A percentile compares a stretch with the other conserved stretches of the same genome.
These are phyloP conservation scores for Ispidina picta DNA, from an alignment of 2,797 vertebrate genomes.

Conservation along the genomic window DNA sequence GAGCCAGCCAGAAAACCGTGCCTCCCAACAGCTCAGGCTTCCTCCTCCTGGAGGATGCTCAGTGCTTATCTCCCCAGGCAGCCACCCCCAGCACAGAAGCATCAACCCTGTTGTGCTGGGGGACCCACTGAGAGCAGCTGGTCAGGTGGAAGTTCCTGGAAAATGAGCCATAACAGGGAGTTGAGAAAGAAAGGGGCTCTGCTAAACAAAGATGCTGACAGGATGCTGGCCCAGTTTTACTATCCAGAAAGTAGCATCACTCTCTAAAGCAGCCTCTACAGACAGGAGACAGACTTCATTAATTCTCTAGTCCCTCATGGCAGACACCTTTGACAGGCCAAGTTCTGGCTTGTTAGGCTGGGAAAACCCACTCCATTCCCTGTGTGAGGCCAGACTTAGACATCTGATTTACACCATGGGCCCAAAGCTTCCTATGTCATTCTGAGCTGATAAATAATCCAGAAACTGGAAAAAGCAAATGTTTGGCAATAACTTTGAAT, in stretches of 20 bases:
- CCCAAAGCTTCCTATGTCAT: not conserved
- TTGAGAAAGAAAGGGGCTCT: not conserved
- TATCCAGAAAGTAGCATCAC: rapidly evolving
- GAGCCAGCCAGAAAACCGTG: not conserved
- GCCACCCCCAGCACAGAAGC: not conserved
- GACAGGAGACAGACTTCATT: not conserved
- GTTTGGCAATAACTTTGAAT: not conserved
- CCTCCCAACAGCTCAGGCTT: not conserved
- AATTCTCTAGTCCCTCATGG: not conserved
- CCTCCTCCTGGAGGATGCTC: not conserved
- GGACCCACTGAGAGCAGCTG: not conserved
- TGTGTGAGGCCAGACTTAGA: not conserved
- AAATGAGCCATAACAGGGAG: not conserved
- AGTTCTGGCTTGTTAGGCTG: not conserved
- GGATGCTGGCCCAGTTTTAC: not conserved
- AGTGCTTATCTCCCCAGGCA: not conserved
- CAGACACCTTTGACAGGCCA: not conserved
- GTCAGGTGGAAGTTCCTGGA: not conserved
- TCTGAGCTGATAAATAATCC: not conserved
- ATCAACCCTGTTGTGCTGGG: not conserved
- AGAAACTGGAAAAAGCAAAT: conserved; percentile 13
- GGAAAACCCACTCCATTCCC: not conserved
- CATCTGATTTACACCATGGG: not conserved
- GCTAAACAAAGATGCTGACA: not conserved
- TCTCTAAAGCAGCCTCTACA: not conserved